These are phyloP conservation scores for Chaetogeoica ovagalla DNA, from an alignment of 2,888 invertebrate species.

Conservation along the genomic window DNA sequence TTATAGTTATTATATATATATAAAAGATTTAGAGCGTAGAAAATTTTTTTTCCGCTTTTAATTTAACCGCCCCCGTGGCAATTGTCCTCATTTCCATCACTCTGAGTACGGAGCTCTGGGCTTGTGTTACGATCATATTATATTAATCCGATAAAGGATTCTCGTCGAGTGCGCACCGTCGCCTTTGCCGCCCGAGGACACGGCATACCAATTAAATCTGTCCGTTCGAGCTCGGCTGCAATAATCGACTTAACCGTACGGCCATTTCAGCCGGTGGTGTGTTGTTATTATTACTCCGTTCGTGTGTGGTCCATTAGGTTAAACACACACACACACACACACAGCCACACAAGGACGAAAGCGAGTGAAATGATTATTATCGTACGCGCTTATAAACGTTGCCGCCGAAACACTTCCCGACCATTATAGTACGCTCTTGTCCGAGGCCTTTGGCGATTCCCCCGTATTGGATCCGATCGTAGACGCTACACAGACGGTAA, in stretches of 20 bases:
- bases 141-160: conserved; percentile 44
- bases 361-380: background rate
- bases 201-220: conserved; percentile 48
- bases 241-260: conserved; percentile 42
- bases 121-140: background rate
- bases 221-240: conserved; percentile 23
- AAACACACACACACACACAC: background rate
- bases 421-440: no score
- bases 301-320: conserved; percentile 31
- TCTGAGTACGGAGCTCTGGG: no score
- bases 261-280: conserved; percentile 24
- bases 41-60: no score
- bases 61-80: no score
- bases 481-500: no score
- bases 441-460: no score
- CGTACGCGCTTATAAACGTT: no score
- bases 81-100: no score
- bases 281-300: background rate
- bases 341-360: background rate
- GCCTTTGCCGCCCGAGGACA: conserved; percentile 30
- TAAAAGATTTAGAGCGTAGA: no score
- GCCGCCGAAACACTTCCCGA: no score
- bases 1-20: no score
- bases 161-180: conserved; percentile 5
- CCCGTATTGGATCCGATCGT: no score